phyloP scores from a whole-genome alignment of 2,888 invertebrate species.

The Calameuta filiformis region DNA sequence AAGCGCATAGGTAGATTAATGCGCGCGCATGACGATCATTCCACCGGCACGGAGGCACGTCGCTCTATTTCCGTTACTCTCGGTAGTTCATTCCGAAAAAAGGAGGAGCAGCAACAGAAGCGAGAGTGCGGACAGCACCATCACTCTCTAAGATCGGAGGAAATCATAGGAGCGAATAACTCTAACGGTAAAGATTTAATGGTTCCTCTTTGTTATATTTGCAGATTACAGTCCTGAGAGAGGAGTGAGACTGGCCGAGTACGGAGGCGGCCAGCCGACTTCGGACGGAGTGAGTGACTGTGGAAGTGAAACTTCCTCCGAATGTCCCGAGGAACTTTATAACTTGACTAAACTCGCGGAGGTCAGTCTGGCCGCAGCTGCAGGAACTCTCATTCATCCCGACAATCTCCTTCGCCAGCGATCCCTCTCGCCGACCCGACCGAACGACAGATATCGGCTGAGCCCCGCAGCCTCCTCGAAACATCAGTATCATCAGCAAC shows the following conservation, averaged over 20 bases:
- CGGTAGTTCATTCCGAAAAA: constrained; percentile 48
- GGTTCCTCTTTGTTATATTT: not conserved
- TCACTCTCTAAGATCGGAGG: too few species aligned
- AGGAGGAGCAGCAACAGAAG: constrained; percentile 26
- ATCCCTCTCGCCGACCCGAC: constrained; percentile 38
- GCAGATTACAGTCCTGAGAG: constrained; percentile 58
- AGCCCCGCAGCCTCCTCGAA: constrained; percentile 6
- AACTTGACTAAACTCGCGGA: constrained; percentile 81
- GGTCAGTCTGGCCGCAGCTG: constrained; percentile 75
- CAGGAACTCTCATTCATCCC: constrained; percentile 69
- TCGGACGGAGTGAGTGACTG: constrained; percentile 64
- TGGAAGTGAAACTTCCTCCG: constrained; percentile 62
- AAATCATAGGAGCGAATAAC: too few species aligned
- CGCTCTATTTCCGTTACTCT: constrained; percentile 56
- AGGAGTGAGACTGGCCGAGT: constrained; percentile 53
- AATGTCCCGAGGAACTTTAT: constrained; percentile 75
- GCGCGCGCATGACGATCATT: too few species aligned
- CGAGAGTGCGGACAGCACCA: too few species aligned
- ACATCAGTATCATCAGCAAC: constrained; percentile 14
- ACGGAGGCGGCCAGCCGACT: constrained; percentile 56
- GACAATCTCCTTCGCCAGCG: constrained; percentile 48
- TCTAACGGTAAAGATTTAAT: not conserved
- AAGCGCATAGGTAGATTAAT: not conserved
- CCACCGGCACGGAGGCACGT: constrained; percentile 26
- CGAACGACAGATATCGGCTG: not conserved